Base-by-base conservation (phyloP, 2,888 invertebrate species). In the Drosophila neonasuta region DNA sequence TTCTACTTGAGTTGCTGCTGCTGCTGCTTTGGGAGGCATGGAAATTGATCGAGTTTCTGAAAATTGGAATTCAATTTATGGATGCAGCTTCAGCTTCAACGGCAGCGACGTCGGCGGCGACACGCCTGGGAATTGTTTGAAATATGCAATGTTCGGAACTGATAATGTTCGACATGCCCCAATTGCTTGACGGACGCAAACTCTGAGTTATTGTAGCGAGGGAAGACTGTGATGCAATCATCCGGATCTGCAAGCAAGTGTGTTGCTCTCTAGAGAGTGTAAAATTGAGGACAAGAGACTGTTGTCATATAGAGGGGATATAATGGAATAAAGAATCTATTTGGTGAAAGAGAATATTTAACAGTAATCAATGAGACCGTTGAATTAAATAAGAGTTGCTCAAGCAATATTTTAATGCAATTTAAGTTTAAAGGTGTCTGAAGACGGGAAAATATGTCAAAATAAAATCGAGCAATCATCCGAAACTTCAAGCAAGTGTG, bases 21-120 rank as follows among this genome's bases (percentile, higher is more conserved):
- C 20, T 24, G 24, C 6, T 36, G 34, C 10, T 34, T 3, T 5
- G 10, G 34, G 13, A 52, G 48, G 62, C 75, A 59, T 74, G 63
- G 57, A 77, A 74, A 71, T 63, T 62, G 67, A 76, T 74, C 70
- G 66, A 61, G 67, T 51, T 68, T 68, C 71, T 68, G 62, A 62
- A 82, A 74, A 72, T 77, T 74, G 60, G 60, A 74, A 58, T 77
- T 72, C 44, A 71, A 74, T 77, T 77, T 77, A 63, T 72, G 72
- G 55, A 54, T 61, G 29, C 39, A 45, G 24, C 24, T 24, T 24
- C 24, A 24, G 24, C 20, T 20, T 20, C 20, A 20, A 20, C 20
- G 20, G 17, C 17, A 20, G 17, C 17, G 17, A 20, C 17, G 17
- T 20, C 17, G 17, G 41, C 24, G 17, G 59, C 45, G 67, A 70